Base-by-base conservation (phyloP, 2,797 vertebrate species). In the Micrastur ruficollis region DNA sequence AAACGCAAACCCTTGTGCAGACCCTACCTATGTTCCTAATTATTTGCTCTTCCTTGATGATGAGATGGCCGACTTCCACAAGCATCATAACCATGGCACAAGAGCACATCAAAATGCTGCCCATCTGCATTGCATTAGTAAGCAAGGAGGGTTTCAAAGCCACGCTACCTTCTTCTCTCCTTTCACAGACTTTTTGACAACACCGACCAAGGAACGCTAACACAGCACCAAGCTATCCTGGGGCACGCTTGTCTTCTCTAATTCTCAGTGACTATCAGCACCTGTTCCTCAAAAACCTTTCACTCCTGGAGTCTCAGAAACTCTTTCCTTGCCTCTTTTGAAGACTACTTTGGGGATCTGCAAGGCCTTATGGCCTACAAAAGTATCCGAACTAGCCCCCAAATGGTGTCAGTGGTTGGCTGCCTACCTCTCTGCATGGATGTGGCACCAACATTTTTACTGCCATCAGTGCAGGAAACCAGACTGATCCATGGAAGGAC, bases 1-100 rank as follows among this genome's bases (percentile, higher is more conserved):
- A 8, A 47, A 56, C 44, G 36, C 65, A 44, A 89, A 31, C 11
- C 46, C 22, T 34, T 38, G 12, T 12, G 31, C n/a, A 23, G 55
- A 40, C 17, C 49, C 12, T 8, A 8, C 49, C 20, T 14, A 4
- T 0, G 1, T 13, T 34, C 42, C 27, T 50, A 21, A 5, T 4
- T 6, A 12, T 32, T 46, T 40, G 29, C 13, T 86, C 27, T 46
- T 75, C 29, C 31, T 16, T 27, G 16, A 34, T 12, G 34, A 52
- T 2, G 29, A 56, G 34, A 21, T 18, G 22, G 29, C 9, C 1
- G 1, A 3, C 20, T 81, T 40, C 16, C 20, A 29, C 5, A 11
- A 73, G 29, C 7, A 18, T 12, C 22, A 7, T 10, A 44, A 34
- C 31, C 49, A 11, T 2, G 9, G 47, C 9, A 38, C 22, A 32